Evolutionary conservation across 2,888 invertebrate species (phyloP), one percentile per base, ranked within the genome.

Genomic region (Tetragnatha montana): DNA sequence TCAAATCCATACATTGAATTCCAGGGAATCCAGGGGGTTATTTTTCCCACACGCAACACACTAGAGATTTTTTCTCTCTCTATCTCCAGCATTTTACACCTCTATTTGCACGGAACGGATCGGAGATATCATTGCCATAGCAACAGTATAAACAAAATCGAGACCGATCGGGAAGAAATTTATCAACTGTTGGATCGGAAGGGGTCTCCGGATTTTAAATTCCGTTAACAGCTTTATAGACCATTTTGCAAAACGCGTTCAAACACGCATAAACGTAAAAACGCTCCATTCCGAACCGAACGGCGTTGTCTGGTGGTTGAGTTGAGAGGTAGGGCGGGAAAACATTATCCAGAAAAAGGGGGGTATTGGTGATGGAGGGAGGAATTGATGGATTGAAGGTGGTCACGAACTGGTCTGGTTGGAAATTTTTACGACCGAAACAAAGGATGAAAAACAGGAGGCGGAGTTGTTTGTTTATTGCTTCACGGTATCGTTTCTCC

Each of bases 181-280:
- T 80, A 86, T 86, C 86, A 86, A 86, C 86, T 22, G 78, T 79
- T 51, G 80, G 60, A 80, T 49, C 69, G 81, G 19, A 21, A 71
- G 69, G 47, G 35, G 73, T 83, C 47, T 19, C 10, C 21, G 50
- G 80, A 73, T 86, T 86, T 86, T 74, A 86, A 86, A 86, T 68
- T 86, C 80, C 80, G 14, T 86, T 60, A 86, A 86, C 86, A 86
- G 86, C 86, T 86, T 86, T 86, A 86, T 86, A 86, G 79, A 74
- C 86, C 86, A 71, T 86, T 86, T 86, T 86, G 80, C 79, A 80
- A 80, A 86, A 71, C 73, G 60, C 80, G 68, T 47, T 68, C 78
- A 51, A 47, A 47, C 49, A 75, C 60, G 60, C 60, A 60, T 60
- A 60, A 60, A 60, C 60, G 60, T 60, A 60, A 60, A 47, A 75